phyloP scores from a whole-genome alignment of 2,113 vertebrate species.

The Trinectes maculatus region DNA sequence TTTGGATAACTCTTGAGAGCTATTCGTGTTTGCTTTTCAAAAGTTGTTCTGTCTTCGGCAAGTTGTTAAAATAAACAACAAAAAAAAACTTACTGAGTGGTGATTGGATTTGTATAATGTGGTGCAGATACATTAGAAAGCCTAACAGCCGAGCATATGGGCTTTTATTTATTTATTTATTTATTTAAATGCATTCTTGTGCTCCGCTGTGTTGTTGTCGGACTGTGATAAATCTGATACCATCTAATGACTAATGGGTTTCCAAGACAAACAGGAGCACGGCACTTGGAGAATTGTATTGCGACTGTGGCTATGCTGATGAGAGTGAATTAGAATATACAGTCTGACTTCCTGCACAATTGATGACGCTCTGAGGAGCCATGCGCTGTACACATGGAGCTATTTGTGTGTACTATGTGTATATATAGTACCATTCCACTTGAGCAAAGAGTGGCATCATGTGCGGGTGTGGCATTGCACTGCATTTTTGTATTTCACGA shows the following conservation, averaged over 20 bases:
- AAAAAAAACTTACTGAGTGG: constrained; percentile 4
- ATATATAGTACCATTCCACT: not conserved
- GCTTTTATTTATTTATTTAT: no score
- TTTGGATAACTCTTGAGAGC: constrained; percentile 30
- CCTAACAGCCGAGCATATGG: not conserved
- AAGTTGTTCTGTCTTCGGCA: constrained; percentile 7
- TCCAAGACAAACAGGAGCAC: no score
- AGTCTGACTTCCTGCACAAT: not conserved
- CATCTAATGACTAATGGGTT: constrained; percentile 13
- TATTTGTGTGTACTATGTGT: no score
- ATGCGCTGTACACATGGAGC: no score
- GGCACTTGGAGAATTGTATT: no score
- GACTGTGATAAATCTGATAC: not conserved
- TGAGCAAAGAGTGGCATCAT: not conserved
- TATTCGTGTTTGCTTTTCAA: constrained; percentile 23
- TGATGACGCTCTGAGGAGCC: not conserved
- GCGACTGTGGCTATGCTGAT: not conserved
- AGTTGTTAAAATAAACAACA: constrained; percentile 16
- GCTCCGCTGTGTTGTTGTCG: constrained; percentile 5
- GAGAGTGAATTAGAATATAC: not conserved
- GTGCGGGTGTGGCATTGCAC: not conserved
- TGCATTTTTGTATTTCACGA: constrained; percentile 10
- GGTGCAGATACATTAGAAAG: constrained; percentile 8
- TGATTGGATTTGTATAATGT: constrained; percentile 27
- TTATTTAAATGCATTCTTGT: constrained; percentile 2